phyloP scores from a whole-genome alignment of 2,888 invertebrate genomes.

The Rutpela maculata region DNA sequence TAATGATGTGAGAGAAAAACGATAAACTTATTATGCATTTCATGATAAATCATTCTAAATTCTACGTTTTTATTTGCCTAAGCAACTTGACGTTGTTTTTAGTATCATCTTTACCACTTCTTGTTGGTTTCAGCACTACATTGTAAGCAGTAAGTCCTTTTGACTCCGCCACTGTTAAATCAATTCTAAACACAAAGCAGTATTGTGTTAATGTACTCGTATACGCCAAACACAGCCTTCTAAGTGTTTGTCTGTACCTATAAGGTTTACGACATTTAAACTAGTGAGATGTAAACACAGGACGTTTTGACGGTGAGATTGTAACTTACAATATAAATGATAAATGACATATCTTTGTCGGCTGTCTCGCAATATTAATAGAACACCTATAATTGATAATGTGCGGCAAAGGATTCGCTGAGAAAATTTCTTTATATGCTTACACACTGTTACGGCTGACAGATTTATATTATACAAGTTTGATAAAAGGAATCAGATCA shows the following conservation, averaged over 20 bases:
- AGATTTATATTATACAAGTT: not conserved
- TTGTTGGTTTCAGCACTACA: not conserved
- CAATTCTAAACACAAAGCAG: not conserved
- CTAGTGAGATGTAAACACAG: conserved; percentile 16
- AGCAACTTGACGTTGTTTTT: no score
- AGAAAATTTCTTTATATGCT: conserved; percentile 5
- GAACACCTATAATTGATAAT: conserved; percentile 27
- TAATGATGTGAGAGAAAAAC: no score
- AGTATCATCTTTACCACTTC: not conserved
- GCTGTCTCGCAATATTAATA: conserved; percentile 10
- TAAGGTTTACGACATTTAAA: conserved; percentile 3
- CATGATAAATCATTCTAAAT: no score
- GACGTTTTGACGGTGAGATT: conserved; percentile 5
- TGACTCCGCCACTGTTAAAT: not conserved
- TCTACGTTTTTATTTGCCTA: no score
- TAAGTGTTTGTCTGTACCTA: conserved; percentile 11
- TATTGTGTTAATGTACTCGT: conserved; percentile 2
- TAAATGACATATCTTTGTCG: conserved; percentile 20
- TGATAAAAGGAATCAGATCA: not conserved
- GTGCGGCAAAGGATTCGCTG: not conserved
- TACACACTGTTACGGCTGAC: not conserved
- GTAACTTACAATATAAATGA: conserved; percentile 20
- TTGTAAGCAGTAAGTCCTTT: not conserved
- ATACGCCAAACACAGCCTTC: conserved; percentile 8
- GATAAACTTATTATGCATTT: no score